Percentiles rank a stretch among this genome's conserved stretches.
phyloP scores from a whole-genome alignment of 2,797 vertebrate species.

The Catharus ustulatus region DNA sequence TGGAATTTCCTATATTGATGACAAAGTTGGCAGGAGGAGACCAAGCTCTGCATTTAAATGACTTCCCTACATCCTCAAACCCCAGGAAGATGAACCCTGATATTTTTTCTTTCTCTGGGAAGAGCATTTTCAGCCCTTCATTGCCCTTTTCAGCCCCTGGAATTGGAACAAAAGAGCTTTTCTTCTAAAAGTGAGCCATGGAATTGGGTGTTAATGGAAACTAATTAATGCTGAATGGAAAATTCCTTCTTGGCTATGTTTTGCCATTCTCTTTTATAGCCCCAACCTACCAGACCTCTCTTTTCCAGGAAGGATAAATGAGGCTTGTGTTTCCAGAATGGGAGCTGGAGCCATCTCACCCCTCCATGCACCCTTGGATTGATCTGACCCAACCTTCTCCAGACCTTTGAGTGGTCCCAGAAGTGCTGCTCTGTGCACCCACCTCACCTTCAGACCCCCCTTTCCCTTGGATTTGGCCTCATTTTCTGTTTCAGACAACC shows the following conservation, averaged over 20 bases:
- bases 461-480: not conserved
- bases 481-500: not conserved
- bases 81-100: not conserved
- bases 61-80: not conserved
- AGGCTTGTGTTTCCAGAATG: not conserved
- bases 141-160: conserved; percentile 30
- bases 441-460: fast-evolving
- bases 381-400: not conserved
- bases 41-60: not conserved
- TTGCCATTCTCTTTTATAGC: conserved; percentile 17
- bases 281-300: conserved; percentile 17
- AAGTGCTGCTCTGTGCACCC: not conserved
- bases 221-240: conserved; percentile 67
- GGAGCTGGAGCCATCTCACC: not conserved
- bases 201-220: conserved; percentile 64
- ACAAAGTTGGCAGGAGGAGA: not conserved
- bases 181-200: conserved; percentile 35
- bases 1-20: not conserved
- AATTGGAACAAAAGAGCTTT: conserved; percentile 51
- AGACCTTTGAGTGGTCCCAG: not conserved
- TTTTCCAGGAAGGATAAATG: conserved; percentile 52
- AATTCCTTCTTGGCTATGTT: conserved; percentile 38
- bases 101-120: not conserved
- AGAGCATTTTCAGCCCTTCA: not conserved
- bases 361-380: not conserved